phyloP scores from a whole-genome alignment of 2,888 invertebrate genomes.

The Teleogryllus oceanicus region DNA sequence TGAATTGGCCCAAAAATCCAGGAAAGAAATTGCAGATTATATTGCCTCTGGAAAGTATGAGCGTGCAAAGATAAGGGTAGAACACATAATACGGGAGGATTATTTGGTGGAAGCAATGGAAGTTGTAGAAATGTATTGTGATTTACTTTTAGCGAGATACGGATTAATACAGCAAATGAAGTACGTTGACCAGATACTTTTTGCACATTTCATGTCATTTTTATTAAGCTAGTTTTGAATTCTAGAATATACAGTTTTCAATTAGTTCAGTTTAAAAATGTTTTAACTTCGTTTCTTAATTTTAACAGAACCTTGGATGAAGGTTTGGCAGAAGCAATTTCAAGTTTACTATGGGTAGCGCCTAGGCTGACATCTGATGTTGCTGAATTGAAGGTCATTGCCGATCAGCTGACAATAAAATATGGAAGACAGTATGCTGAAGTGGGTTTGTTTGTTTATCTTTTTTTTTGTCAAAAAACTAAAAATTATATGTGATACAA shows the following conservation, averaged over 20 bases:
- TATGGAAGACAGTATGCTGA: constrained; percentile 93
- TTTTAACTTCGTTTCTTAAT: not conserved
- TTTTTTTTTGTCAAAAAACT: not conserved
- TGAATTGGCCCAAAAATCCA: constrained; percentile 90
- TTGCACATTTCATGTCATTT: not conserved
- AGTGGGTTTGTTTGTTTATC: constrained; percentile 39
- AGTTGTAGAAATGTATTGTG: constrained; percentile 98
- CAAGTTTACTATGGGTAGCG: constrained; percentile 95
- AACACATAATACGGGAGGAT: constrained; percentile 98
- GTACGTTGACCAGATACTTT: constrained; percentile 49
- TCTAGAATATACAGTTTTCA: not conserved
- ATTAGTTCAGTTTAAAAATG: not conserved
- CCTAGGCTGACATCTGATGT: constrained; percentile 86
- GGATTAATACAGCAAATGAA: constrained; percentile 96
- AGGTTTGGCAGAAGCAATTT: constrained; percentile 92
- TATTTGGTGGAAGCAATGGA: constrained; percentile 99
- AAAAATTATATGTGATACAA: not conserved
- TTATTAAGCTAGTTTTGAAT: not conserved
- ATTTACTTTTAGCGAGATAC: constrained; percentile 90
- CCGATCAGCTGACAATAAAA: constrained; percentile 83
- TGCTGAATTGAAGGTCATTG: constrained; percentile 71
- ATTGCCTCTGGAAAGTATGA: constrained; percentile 79
- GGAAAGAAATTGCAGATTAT: constrained; percentile 97
- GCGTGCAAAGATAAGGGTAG: constrained; percentile 93
- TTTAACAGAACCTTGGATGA: constrained; percentile 71